Conservation (phyloP, 1,140 invertebrate species). For the Meloidogyne floridensis region DNA sequence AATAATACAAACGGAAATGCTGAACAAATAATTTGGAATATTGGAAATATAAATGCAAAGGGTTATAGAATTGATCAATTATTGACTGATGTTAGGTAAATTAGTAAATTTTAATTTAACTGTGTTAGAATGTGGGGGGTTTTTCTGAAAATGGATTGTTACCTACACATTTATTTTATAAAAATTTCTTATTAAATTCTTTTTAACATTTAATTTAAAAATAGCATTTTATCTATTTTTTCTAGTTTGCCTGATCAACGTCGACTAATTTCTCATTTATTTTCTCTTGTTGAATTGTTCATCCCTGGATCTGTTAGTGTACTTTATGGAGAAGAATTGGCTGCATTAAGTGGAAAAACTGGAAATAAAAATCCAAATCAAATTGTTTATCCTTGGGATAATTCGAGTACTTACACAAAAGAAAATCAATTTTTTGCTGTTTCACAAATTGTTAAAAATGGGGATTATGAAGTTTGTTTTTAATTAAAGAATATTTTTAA, state of each 20-base stretch:
- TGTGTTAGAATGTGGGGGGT: too few relatives aligned
- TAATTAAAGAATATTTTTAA: neutral
- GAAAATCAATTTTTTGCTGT: slow-evolving; percentile 26
- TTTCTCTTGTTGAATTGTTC: slow-evolving; percentile 17
- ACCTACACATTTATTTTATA: too few relatives aligned
- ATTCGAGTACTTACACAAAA: neutral
- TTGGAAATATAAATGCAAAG: slow-evolving; percentile 17
- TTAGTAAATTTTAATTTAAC: neutral
- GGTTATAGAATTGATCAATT: slow-evolving; percentile 26
- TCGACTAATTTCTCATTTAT: slow-evolving; percentile 10
- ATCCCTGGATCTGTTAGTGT: slow-evolving; percentile 11
- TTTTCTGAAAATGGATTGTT: too few relatives aligned
- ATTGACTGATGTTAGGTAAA: slow-evolving; percentile 6
- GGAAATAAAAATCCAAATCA: slow-evolving; percentile 17
- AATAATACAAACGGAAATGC: neutral
- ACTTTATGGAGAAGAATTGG: slow-evolving; percentile 28
- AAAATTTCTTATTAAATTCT: too few relatives aligned
- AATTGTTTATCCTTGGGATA: slow-evolving; percentile 27
- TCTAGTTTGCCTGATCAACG: slow-evolving; percentile 7
- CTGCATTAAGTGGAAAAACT: slow-evolving; percentile 9
- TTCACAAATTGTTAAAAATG: slow-evolving; percentile 15
- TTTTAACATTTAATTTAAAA: too few relatives aligned
- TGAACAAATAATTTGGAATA: slow-evolving; percentile 12
- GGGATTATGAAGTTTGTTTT: slow-evolving; percentile 13
- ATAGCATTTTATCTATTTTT: neutral